These are phyloP conservation scores for Argyrosomus japonicus DNA, from an alignment of 2,113 vertebrate genomes.

Conservation along the genomic window DNA sequence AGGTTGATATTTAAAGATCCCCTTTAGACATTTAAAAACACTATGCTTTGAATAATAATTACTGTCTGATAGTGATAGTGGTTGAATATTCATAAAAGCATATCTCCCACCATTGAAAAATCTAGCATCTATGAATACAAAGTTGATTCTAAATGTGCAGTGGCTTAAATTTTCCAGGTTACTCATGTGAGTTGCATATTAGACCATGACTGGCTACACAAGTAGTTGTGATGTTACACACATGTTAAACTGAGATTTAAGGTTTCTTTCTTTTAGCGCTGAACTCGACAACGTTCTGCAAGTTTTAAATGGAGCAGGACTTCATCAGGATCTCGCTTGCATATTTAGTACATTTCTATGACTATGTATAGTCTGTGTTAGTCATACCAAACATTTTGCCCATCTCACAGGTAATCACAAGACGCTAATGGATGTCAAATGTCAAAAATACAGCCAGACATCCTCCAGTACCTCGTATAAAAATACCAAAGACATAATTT, in stretches of 20 bases:
- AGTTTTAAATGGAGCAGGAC: too few relatives aligned
- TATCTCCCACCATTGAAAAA: neutral
- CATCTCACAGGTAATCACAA: neutral
- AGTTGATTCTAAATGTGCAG: neutral
- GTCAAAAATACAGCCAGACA: neutral
- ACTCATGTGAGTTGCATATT: neutral
- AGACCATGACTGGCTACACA: neutral
- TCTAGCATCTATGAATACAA: neutral
- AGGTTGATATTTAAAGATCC: slow-evolving; percentile 28
- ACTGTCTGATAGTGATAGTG: neutral
- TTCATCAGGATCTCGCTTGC: too few relatives aligned
- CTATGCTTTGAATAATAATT: slow-evolving; percentile 39
- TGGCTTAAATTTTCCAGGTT: neutral
- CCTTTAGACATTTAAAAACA: slow-evolving; percentile 42
- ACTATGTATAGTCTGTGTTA: too few relatives aligned
- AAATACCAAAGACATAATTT: neutral
- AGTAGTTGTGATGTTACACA: neutral
- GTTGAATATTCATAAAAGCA: slow-evolving; percentile 18
- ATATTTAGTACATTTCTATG: too few relatives aligned
- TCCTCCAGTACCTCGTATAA: neutral
- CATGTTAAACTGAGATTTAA: slow-evolving; percentile 6
- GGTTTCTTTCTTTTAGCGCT: neutral
- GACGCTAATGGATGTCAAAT: neutral
- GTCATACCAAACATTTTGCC: too few relatives aligned
- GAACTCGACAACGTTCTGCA: too few relatives aligned